Percentiles rank a stretch among this genome's conserved stretches.
phyloP scores from a whole-genome alignment of 1,140 invertebrate genomes.

The Steinernema feltiae region DNA sequence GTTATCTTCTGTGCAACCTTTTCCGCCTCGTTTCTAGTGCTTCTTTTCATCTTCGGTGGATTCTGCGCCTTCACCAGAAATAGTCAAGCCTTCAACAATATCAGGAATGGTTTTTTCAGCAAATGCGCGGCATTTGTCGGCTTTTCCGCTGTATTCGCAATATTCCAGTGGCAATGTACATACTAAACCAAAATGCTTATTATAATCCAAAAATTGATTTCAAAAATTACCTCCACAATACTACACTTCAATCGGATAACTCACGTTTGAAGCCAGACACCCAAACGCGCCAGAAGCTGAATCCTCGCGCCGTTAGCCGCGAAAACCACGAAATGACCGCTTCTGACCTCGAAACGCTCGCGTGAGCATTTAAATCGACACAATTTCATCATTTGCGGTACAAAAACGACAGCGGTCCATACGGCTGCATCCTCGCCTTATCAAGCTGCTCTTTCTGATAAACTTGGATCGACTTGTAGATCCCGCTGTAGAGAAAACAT shows the following conservation, averaged over 20 bases:
- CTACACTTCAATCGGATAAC: conserved; percentile 77
- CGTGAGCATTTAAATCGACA: too few species aligned
- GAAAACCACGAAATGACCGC: too few species aligned
- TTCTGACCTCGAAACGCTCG: too few species aligned
- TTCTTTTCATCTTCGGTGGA: conserved; percentile 82
- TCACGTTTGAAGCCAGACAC: conserved; percentile 21
- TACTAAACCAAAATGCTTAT: conserved; percentile 47
- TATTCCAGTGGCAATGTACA: conserved; percentile 67
- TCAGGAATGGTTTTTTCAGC: conserved; percentile 82
- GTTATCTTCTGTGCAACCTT: conserved; percentile 68
- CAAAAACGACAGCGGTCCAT: too few species aligned
- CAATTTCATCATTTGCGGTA: too few species aligned
- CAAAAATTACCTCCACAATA: conserved; percentile 71
- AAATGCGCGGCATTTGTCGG: conserved; percentile 95
- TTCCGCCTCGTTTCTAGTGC: conserved; percentile 72
- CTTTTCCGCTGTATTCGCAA: conserved; percentile 94
- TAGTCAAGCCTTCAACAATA: conserved; percentile 53
- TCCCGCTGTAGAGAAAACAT: too few species aligned
- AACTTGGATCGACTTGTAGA: too few species aligned
- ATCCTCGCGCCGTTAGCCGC: too few species aligned
- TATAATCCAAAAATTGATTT: conserved; percentile 16
- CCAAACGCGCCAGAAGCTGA: too few species aligned
- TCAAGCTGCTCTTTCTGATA: too few species aligned
- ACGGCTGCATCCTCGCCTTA: too few species aligned
- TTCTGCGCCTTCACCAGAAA: conserved; percentile 65